Conservation (phyloP, 2,113 vertebrate species). For the Pantherophis guttatus region DNA sequence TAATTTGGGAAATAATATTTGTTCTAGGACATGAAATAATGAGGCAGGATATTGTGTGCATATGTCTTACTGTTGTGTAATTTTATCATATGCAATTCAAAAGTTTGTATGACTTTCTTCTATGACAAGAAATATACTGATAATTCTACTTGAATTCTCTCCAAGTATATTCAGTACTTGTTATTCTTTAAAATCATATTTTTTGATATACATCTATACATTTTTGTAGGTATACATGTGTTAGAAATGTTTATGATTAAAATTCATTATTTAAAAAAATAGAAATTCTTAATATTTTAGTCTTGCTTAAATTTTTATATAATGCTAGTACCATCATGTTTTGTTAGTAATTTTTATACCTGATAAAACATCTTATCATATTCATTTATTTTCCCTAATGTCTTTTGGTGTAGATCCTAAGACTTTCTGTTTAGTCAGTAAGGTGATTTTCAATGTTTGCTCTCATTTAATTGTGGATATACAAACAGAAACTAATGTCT, state of each 20-base stretch:
- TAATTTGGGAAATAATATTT: background rate
- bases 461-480: background rate
- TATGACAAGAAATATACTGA: slow-evolving; percentile 33
- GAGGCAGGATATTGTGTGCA: rapidly evolving
- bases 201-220: slow-evolving; percentile 11
- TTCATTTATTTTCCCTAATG: background rate
- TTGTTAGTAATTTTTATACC: slow-evolving; percentile 39
- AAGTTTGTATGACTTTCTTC: background rate
- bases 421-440: background rate
- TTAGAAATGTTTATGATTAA: background rate
- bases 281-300: background rate
- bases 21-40: background rate
- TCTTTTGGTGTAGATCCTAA: slow-evolving; percentile 18
- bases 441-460: background rate
- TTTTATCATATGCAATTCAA: background rate
- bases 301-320: background rate
- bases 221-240: background rate
- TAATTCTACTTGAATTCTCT: background rate
- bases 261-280: background rate
- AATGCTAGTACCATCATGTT: slow-evolving; percentile 32
- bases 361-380: background rate
- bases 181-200: background rate
- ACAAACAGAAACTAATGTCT: background rate
- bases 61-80: background rate
- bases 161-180: slow-evolving; percentile 2